Conservation (phyloP, 2,888 invertebrate species). For the Apamea anceps region DNA sequence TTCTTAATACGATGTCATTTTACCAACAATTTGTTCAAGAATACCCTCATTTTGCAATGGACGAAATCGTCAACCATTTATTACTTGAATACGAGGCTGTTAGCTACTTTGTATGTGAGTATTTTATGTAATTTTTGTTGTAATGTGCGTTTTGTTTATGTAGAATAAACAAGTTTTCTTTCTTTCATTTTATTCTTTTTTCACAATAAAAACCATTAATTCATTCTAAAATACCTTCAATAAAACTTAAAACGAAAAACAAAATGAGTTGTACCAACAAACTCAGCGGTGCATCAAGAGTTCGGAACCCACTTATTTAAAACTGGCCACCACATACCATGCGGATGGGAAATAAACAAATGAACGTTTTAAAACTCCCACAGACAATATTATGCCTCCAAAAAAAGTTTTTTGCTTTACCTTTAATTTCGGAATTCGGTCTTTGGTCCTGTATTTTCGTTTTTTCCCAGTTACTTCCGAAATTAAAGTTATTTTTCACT, state of each 20-base stretch:
- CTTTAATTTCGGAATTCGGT: not conserved
- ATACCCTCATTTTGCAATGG: not conserved
- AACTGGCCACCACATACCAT: conserved; percentile 19
- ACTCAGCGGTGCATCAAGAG: conserved; percentile 16
- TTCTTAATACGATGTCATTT: not conserved
- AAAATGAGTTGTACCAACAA: conserved; percentile 24
- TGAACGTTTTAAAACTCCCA: conserved; percentile 35
- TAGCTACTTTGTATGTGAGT: not conserved
- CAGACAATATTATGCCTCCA: conserved; percentile 16
- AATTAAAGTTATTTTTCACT: not conserved
- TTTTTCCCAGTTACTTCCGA: too few species aligned
- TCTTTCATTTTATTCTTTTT: not conserved
- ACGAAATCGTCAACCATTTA: not conserved
- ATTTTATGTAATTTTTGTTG: not conserved
- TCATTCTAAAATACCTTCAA: not conserved
- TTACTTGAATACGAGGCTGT: not conserved
- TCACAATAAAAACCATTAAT: not conserved
- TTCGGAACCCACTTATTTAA: conserved; percentile 23
- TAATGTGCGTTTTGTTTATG: too few species aligned
- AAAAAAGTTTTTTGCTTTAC: not conserved
- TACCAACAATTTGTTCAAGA: not conserved
- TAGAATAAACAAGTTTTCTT: not conserved
- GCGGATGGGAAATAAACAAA: conserved; percentile 49
- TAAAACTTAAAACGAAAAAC: not conserved
- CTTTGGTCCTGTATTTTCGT: not conserved